Percentiles rank a stretch among this genome's conserved stretches.
Evolutionary conservation across 2,113 vertebrate species (phyloP).

Genomic region (Panurus biarmicus): DNA sequence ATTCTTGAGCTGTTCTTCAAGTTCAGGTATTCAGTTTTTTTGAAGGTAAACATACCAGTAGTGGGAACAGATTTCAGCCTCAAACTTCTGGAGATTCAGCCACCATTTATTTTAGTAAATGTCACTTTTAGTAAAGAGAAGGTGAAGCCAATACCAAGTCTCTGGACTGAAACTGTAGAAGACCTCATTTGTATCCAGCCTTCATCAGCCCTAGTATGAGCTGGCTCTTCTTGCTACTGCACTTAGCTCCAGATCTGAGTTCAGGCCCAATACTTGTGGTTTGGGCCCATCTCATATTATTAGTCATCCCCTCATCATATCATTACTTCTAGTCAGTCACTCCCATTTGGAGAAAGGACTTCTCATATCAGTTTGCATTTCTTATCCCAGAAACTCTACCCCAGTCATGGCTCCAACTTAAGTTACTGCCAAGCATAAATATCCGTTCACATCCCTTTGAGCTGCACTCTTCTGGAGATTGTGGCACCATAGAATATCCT

Average conservation of each 20-base stretch:
- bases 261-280: background rate
- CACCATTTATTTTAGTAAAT: background rate
- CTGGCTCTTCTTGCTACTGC: background rate
- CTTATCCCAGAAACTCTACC: background rate
- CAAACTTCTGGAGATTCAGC: background rate
- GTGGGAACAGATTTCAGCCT: background rate
- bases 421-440: background rate
- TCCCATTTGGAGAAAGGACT: background rate
- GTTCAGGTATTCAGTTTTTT: conserved; percentile 10
- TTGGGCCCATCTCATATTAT: background rate
- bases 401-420: background rate
- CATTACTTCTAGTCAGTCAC: background rate
- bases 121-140: background rate
- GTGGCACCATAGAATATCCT: background rate
- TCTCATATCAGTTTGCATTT: background rate
- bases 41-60: background rate
- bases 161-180: background rate
- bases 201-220: background rate
- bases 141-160: background rate
- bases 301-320: background rate
- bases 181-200: background rate
- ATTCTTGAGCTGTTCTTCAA: background rate
- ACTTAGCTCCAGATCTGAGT: background rate
- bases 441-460: background rate
- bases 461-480: background rate